phyloP scores from a whole-genome alignment of 2,888 invertebrate species.

The Adela reaumurella region DNA sequence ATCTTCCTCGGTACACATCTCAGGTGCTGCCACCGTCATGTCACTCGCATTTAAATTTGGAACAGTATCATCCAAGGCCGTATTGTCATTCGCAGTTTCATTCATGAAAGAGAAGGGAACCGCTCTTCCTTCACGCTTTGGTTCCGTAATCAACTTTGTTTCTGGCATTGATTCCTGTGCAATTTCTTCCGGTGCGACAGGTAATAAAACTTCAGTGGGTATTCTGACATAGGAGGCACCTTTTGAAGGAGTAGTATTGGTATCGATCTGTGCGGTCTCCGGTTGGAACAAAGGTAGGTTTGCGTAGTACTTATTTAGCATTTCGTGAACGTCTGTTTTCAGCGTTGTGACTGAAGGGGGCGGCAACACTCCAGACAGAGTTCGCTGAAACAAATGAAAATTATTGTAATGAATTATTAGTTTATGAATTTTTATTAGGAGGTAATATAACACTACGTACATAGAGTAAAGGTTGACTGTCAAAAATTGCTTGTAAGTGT shows the following conservation, averaged over 20 bases:
- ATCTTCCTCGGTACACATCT: constrained; percentile 30
- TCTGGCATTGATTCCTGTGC: not conserved
- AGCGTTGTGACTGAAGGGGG: constrained; percentile 71
- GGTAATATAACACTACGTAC: no score
- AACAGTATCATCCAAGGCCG: not conserved
- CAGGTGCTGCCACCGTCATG: constrained; percentile 13
- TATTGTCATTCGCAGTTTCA: not conserved
- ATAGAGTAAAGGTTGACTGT: no score
- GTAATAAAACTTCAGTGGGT: constrained; percentile 18
- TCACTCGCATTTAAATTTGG: not conserved
- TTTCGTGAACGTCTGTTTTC: constrained; percentile 62
- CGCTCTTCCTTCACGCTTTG: not conserved
- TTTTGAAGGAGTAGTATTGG: constrained; percentile 36
- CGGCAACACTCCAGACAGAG: constrained; percentile 66
- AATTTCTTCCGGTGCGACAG: constrained; percentile 12
- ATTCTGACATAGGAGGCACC: constrained; percentile 38
- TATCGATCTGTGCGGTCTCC: constrained; percentile 12
- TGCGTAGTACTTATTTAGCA: constrained; percentile 57
- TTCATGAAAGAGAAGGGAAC: not conserved
- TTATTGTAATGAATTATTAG: constrained; percentile 11
- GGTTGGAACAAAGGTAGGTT: constrained; percentile 41
- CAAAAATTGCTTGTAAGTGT: no score
- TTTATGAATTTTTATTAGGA: no score
- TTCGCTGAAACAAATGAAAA: constrained; percentile 40
- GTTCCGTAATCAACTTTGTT: no score